These are phyloP conservation scores for Myathropa florea DNA, from an alignment of 2,888 invertebrate species.

Conservation along the genomic window DNA sequence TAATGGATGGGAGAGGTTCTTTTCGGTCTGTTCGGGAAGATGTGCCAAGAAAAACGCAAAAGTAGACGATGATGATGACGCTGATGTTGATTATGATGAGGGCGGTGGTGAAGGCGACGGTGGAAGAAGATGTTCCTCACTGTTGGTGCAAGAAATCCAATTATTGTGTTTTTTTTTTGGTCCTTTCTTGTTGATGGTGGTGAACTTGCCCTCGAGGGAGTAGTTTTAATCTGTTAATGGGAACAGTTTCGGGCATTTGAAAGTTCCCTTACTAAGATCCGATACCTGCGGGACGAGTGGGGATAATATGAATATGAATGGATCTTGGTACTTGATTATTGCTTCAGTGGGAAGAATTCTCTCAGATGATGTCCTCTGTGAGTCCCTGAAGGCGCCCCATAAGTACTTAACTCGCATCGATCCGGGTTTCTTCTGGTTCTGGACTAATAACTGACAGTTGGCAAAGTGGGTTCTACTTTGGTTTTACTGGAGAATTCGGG, in stretches of 20 bases:
- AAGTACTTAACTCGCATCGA: background rate
- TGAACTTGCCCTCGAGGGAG: conserved; percentile 6
- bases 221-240: conserved; percentile 61
- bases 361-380: background rate
- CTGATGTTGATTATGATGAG: background rate
- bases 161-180: conserved; percentile 45
- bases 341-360: background rate
- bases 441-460: background rate
- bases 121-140: conserved; percentile 40
- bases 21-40: conserved; percentile 30
- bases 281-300: background rate
- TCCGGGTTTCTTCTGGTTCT: background rate
- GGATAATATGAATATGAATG: background rate
- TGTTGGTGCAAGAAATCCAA: conserved; percentile 60
- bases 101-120: background rate
- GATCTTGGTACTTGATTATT: background rate
- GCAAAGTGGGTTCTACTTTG: background rate
- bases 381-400: background rate
- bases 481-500: background rate
- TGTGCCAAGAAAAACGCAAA: conserved; percentile 19
- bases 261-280: background rate
- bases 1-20: conserved; percentile 62
- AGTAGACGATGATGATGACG: conserved; percentile 24
- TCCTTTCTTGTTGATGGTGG: background rate
- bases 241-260: background rate